Conservation (phyloP, 2,113 vertebrate genomes). For the Patagioenas fasciata region DNA sequence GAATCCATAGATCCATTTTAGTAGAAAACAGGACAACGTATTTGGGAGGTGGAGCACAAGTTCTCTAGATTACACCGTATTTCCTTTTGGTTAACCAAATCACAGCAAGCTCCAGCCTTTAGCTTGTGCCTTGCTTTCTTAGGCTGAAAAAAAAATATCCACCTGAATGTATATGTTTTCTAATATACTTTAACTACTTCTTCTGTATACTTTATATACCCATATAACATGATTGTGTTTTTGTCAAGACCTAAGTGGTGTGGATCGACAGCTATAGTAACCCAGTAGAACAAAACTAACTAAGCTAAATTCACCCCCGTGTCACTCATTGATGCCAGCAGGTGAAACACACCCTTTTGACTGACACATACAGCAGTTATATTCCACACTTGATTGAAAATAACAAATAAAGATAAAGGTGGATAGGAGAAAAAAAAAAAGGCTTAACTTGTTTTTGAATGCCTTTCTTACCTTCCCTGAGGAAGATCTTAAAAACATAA, state of each 20-base stretch:
- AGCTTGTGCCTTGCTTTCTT: not conserved
- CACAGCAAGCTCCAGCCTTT: not conserved
- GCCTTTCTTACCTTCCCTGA: not conserved
- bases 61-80: not conserved
- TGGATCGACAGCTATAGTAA: constrained; percentile 14
- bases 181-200: constrained; percentile 52
- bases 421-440: not conserved
- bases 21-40: not conserved
- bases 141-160: not conserved
- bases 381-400: constrained; percentile 19
- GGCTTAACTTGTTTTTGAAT: not conserved
- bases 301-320: not conserved
- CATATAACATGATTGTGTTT: constrained; percentile 56
- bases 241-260: constrained; percentile 45
- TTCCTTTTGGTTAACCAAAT: constrained; percentile 31
- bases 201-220: not conserved
- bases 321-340: not conserved
- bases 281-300: not conserved
- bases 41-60: not conserved
- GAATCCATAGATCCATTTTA: not conserved
- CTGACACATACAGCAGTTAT: not conserved
- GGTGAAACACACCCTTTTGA: not conserved
- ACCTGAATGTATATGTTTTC: constrained; percentile 30
- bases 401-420: not conserved
- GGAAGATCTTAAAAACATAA: constrained; percentile 18